Percentiles rank a stretch among this genome's conserved stretches.
These are phyloP conservation scores for Zygaena filipendulae DNA, from an alignment of 2,888 invertebrate species.

Conservation along the genomic window DNA sequence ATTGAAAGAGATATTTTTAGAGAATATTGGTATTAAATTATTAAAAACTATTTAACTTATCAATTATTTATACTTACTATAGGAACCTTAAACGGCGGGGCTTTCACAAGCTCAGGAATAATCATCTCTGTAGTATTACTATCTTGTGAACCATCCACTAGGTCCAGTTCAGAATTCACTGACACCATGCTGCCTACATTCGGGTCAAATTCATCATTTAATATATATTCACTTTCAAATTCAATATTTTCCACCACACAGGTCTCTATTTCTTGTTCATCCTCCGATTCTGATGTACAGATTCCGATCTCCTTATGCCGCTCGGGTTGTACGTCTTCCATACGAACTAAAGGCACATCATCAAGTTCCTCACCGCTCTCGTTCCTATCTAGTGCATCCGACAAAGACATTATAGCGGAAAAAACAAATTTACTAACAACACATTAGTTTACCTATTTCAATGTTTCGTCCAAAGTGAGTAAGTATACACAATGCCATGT, in stretches of 20 bases:
- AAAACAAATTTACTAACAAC: constrained; percentile 10
- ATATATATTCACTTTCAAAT: constrained; percentile 29
- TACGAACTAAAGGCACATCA: constrained; percentile 45
- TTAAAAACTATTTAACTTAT: too few species aligned
- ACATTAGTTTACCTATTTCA: not conserved
- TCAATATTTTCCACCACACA: constrained; percentile 29
- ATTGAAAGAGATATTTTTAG: too few species aligned
- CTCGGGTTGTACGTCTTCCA: constrained; percentile 51
- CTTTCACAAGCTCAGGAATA: constrained; percentile 25
- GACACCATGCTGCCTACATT: constrained; percentile 50
- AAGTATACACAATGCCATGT: too few species aligned
- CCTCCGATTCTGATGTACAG: constrained; percentile 5
- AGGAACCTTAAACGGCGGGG: constrained; percentile 17
- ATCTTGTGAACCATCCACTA: constrained; percentile 20
- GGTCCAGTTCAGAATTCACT: constrained; percentile 37
- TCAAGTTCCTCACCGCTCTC: constrained; percentile 43
- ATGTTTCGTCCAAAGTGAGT: not conserved
- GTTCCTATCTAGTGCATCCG: constrained; percentile 30
- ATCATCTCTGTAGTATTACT: constrained; percentile 29
- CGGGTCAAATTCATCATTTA: constrained; percentile 34
- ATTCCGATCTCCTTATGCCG: constrained; percentile 25
- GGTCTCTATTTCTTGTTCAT: constrained; percentile 26
- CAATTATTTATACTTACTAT: constrained; percentile 21
- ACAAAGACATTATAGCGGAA: constrained; percentile 41
- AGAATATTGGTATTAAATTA: too few species aligned